phyloP scores from a whole-genome alignment of 1,140 invertebrate species.

The Eupeodes corollae region DNA sequence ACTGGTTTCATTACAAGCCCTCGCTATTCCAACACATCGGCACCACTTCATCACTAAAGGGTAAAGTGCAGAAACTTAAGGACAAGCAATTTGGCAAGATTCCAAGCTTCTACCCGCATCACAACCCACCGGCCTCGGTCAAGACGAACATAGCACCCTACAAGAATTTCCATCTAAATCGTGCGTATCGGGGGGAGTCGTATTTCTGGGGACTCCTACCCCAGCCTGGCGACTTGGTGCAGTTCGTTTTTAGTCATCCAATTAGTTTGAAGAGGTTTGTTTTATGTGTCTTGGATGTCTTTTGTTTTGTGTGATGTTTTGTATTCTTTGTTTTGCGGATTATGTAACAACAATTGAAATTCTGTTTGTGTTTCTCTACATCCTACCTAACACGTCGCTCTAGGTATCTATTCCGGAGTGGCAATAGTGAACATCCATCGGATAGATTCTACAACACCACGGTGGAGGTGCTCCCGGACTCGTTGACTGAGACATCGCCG shows the following conservation, averaged over 20 bases:
- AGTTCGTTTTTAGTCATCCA: slow-evolving; percentile 71
- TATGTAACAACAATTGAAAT: slow-evolving; percentile 1
- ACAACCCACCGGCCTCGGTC: slow-evolving; percentile 65
- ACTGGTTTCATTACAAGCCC: slow-evolving; percentile 82
- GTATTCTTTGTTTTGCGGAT: background rate
- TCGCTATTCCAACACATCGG: slow-evolving; percentile 95
- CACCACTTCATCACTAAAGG: slow-evolving; percentile 86
- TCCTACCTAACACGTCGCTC: slow-evolving; percentile 13
- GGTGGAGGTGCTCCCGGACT: slow-evolving; percentile 64
- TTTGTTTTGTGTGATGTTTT: background rate
- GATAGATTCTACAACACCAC: slow-evolving; percentile 86
- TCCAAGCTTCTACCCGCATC: slow-evolving; percentile 68
- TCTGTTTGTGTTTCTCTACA: background rate
- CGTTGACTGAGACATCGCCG: slow-evolving; percentile 28
- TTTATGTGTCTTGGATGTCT: background rate
- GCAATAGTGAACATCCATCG: slow-evolving; percentile 81
- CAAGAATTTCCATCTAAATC: slow-evolving; percentile 66
- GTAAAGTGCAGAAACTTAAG: slow-evolving; percentile 95
- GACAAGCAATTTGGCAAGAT: slow-evolving; percentile 89
- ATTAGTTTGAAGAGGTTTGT: slow-evolving; percentile 62
- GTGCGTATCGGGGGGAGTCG: slow-evolving; percentile 77
- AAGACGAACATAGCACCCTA: slow-evolving; percentile 72
- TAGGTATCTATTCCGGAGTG: slow-evolving; percentile 76
- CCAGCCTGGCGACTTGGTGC: slow-evolving; percentile 67
- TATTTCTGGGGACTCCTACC: slow-evolving; percentile 91